Conservation (phyloP, 2,797 vertebrate genomes). For the Etheostoma perlongum region DNA sequence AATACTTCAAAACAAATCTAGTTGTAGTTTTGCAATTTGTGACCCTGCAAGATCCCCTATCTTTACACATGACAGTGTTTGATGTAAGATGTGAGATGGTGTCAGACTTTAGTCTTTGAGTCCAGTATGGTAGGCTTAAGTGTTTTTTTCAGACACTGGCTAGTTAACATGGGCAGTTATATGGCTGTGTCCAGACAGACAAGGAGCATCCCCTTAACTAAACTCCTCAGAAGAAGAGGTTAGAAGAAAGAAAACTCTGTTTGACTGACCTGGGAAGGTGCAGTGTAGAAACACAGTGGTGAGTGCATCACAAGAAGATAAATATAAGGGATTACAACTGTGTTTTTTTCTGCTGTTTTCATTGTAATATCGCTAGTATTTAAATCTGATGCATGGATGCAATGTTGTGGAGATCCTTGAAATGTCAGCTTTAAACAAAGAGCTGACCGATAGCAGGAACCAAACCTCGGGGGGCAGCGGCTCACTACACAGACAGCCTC, state of each 20-base stretch:
- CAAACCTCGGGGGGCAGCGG: slow-evolving; percentile 45
- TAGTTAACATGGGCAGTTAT: neutral
- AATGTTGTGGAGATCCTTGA: slow-evolving; percentile 26
- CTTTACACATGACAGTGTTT: too few species aligned
- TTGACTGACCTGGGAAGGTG: neutral
- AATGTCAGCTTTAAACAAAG: slow-evolving; percentile 48
- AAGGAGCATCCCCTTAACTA: neutral
- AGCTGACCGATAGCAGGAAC: slow-evolving; percentile 44
- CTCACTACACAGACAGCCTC: slow-evolving; percentile 37
- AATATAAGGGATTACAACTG: neutral
- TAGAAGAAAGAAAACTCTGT: neutral
- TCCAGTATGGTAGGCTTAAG: too few species aligned
- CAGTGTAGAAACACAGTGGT: neutral
- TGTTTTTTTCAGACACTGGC: neutral
- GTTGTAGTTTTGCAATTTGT: too few species aligned
- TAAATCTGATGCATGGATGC: neutral
- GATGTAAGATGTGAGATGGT: too few species aligned
- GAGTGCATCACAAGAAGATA: neutral
- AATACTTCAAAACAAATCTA: too few species aligned
- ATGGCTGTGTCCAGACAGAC: neutral
- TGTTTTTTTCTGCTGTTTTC: neutral
- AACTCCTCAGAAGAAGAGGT: neutral
- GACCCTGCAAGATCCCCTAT: too few species aligned
- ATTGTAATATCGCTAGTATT: slow-evolving; percentile 1
- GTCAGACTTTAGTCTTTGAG: too few species aligned